Evolutionary conservation across 2,888 invertebrate genomes (phyloP), one percentile per base, ranked within the genome.

Genomic region (Drosophila acutilabella): DNA sequence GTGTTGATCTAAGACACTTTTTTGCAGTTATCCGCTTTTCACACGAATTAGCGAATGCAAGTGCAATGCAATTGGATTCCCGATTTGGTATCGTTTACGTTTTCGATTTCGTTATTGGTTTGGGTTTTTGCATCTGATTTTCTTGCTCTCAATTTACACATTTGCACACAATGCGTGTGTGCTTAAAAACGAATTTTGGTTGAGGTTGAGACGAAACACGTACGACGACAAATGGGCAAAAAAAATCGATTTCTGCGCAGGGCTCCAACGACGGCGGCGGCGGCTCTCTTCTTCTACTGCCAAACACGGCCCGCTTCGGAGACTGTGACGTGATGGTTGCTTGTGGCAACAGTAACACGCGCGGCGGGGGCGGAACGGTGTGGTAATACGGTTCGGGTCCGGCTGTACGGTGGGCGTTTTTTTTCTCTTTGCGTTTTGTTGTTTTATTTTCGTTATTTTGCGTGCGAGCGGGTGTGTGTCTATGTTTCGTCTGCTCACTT

Each of bases 221-320:
- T 83, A 81, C 71, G 71, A 87, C 26, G 23, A 30, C 30, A 83
- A 87, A 81, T 84, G 84, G 78, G 75, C 83, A 78, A 86, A 88
- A 90, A 90, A 90, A 90, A 91, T 91, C 91, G 91, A 91, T 91
- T 91, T 89, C 90, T 90, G 90, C 89, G 90, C 90, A 91, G 83
- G 87, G 90, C 80, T 89, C 77, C 78, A 76, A 62, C 67, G 23
- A 40, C 26, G 41, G 41, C 30, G 23, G 16, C 44, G 71, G 60
- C 68, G 73, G 65, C 64, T 78, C 74, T 82, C 68, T 80, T 71
- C 45, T 26, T 45, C 56, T 16, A 13, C 48, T 48, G 33, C 56
- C 58, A 62, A 58, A 54, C 59, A 66, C 50, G 67, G 48, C 61
- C 62, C 62, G 57, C 60, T 70, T 54, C 56, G 60, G 64, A 62